Evolutionary conservation across 2,888 invertebrate species (phyloP), one percentile per base, ranked within the genome.

Genomic region (Mythimna loreyi): DNA sequence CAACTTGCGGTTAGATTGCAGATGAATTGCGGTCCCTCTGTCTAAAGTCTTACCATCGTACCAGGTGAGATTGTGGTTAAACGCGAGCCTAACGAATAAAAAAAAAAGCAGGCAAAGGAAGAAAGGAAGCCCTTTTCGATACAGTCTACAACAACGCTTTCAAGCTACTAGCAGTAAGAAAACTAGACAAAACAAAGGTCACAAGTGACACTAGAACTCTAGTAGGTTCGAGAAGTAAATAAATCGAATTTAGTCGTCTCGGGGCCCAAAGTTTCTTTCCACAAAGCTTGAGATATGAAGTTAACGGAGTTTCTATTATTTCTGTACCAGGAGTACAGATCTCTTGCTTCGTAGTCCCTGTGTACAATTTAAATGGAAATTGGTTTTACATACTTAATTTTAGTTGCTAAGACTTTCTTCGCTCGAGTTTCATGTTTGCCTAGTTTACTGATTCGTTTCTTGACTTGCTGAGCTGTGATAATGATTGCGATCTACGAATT

Each of bases 161-260:
- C 21, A 74, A 55, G 58, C 28, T n/a, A 57, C 28, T 67, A 56
- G 57, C 50, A 23, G 49, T 45, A 67, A 50, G 19, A 68, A 30
- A 19, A 53, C 43, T 57, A 68, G 50, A 47, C 40, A 40, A 57
- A 58, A 67, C 50, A 78, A 57, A 71, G 57, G 61, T 75, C 52
- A 56, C 72, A 30, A 56, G 64, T 78, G 58, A 59, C 63, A 63
- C 59, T 68, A 52, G 40, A 36, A 64, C 23, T 40, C 60, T 13
- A 76, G 65, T 23, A 61, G 69, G 55, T 67, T 56, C 40, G 25
- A 67, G 47, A 67, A 70, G 69, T 82, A 85, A 86, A 89, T 89
- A 89, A 89, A 89, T 89, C 84, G 84, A 88, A 89, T 89, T 88
- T 86, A 82, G 83, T 84, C 80, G 80, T 80, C 85, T 83, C 70